Conservation (phyloP, 2,113 vertebrate species). For the Mormyrus lacerda region DNA sequence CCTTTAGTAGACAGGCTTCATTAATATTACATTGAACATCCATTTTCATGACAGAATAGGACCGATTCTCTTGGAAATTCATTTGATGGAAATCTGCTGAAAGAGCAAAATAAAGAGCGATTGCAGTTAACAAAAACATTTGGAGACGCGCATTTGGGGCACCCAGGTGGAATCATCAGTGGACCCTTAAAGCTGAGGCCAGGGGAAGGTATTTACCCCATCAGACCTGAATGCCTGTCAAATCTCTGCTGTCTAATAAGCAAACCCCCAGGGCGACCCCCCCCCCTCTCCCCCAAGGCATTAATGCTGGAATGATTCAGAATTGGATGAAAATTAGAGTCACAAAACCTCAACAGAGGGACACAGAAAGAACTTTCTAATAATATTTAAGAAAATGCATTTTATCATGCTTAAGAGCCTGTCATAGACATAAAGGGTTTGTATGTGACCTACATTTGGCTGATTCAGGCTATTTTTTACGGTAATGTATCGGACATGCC, state of each 20-base stretch:
- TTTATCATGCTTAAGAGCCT: background rate
- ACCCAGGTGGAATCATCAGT: background rate
- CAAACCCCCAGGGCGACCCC: background rate
- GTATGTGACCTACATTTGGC: background rate
- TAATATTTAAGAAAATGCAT: background rate
- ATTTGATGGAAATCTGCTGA: background rate
- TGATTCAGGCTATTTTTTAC: background rate
- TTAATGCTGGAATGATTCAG: background rate
- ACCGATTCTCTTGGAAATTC: background rate
- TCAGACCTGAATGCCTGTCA: background rate
- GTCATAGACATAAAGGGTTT: background rate
- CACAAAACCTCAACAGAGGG: background rate
- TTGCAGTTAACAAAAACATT: background rate
- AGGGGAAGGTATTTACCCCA: background rate
- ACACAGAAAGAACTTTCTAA: background rate
- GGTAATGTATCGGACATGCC: background rate
- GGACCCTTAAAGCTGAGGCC: background rate
- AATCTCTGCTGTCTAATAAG: background rate
- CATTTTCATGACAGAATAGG: background rate
- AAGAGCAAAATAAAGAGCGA: background rate
- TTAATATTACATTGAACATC: slow-evolving; percentile 1
- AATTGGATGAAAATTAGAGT: background rate
- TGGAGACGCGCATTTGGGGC: background rate
- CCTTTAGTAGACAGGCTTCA: background rate
- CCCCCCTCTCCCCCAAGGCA: background rate